Evolutionary conservation across 1,140 invertebrate genomes (phyloP).

Genomic region (Pentalonia nigronervosa): DNA sequence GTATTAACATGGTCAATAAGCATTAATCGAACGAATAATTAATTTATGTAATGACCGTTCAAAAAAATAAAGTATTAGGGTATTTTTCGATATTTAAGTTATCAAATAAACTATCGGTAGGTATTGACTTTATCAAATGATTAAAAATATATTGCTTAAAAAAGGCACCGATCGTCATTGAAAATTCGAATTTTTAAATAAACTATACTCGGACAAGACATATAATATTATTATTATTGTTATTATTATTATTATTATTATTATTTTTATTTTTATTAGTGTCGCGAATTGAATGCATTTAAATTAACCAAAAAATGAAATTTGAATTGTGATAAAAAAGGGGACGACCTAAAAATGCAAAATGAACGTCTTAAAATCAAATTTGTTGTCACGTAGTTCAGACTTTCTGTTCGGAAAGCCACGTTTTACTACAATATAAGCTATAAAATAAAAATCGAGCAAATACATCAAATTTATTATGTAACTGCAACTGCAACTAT

Average conservation of each 20-base stretch:
- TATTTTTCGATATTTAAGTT: background rate
- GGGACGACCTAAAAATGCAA: too few species aligned
- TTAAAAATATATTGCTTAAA: too few species aligned
- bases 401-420: background rate
- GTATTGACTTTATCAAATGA: background rate
- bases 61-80: background rate
- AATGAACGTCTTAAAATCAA: too few species aligned
- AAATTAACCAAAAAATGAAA: background rate
- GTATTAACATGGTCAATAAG: too few species aligned
- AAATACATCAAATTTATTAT: too few species aligned
- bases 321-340: background rate
- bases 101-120: background rate
- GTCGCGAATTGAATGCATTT: background rate
- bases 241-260: too few species aligned
- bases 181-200: too few species aligned
- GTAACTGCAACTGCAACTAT: background rate
- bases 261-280: too few species aligned
- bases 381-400: background rate
- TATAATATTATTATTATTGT: background rate
- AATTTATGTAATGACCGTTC: background rate
- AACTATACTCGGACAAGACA: background rate
- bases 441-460: background rate
- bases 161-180: too few species aligned
- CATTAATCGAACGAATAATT: too few species aligned
- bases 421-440: background rate